Percentiles rank a stretch among this genome's conserved stretches.
These are phyloP conservation scores for Carassius auratus DNA, from an alignment of 2,113 vertebrate species.

Conservation along the genomic window DNA sequence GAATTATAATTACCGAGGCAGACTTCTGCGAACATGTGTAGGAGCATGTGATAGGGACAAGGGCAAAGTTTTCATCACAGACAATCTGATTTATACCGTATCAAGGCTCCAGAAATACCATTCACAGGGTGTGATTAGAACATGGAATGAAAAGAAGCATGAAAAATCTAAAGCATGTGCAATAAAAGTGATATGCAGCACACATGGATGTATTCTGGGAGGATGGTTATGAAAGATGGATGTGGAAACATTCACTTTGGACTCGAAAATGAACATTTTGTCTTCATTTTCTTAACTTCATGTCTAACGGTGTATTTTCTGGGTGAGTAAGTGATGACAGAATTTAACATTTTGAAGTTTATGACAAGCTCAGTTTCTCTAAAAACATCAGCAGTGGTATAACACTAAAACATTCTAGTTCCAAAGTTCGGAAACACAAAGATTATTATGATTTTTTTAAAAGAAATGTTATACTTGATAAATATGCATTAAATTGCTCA, in stretches of 20 bases:
- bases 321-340: neutral
- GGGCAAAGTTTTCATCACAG: conserved; percentile 29
- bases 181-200: neutral
- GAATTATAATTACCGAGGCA: neutral
- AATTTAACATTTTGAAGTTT: neutral
- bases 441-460: too few relatives aligned
- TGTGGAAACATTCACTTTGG: conserved; percentile 17
- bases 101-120: conserved; percentile 31
- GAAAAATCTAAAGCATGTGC: conserved; percentile 3
- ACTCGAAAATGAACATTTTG: neutral
- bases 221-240: neutral
- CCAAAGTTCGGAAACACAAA: too few relatives aligned
- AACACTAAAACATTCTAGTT: too few relatives aligned
- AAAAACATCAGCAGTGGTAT: too few relatives aligned
- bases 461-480: too few relatives aligned
- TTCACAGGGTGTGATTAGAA: conserved; percentile 4
- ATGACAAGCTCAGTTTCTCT: too few relatives aligned
- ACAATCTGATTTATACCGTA: conserved; percentile 22
- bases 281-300: neutral
- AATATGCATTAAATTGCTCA: neutral
- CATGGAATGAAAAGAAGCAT: neutral
- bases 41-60: conserved; percentile 4
- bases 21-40: neutral
- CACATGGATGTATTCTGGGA: neutral
- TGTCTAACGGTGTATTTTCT: neutral